phyloP scores from a whole-genome alignment of 2,113 vertebrate genomes.

The Castor canadensis region DNA sequence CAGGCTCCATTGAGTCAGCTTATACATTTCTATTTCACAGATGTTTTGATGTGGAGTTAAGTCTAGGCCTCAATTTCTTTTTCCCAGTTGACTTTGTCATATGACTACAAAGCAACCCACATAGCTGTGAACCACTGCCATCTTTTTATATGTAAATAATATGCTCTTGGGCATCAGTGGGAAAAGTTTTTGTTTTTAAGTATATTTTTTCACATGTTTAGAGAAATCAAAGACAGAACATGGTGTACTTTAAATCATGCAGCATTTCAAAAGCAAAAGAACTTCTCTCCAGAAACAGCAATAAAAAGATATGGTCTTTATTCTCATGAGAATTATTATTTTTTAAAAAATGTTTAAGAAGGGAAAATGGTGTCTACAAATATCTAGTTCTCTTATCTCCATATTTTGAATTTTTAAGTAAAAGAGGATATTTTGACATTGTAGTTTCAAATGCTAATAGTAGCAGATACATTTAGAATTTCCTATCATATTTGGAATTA shows the following conservation, averaged over 20 bases:
- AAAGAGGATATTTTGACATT: background rate
- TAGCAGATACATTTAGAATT: conserved; percentile 8
- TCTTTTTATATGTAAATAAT: background rate
- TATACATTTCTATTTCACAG: background rate
- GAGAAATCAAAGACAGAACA: conserved; percentile 19
- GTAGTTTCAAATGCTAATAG: background rate
- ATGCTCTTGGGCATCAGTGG: background rate
- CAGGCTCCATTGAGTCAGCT: background rate
- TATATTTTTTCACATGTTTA: conserved; percentile 21
- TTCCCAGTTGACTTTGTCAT: background rate
- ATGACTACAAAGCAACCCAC: background rate
- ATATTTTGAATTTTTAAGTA: conserved; percentile 29
- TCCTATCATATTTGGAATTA: background rate
- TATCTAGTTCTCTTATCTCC: background rate
- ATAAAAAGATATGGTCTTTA: background rate
- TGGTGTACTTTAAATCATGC: background rate
- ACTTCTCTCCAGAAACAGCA: conserved; percentile 6
- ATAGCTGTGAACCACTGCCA: background rate
- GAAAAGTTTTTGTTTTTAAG: conserved; percentile 9
- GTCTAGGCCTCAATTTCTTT: background rate
- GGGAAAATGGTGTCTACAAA: background rate
- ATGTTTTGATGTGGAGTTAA: background rate
- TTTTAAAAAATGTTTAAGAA: background rate
- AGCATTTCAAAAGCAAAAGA: conserved; percentile 28
- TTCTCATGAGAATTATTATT: background rate